Evolutionary conservation across 2,888 invertebrate genomes (phyloP), one percentile per base, ranked within the genome.

Genomic region (Calliopum simillimum): DNA sequence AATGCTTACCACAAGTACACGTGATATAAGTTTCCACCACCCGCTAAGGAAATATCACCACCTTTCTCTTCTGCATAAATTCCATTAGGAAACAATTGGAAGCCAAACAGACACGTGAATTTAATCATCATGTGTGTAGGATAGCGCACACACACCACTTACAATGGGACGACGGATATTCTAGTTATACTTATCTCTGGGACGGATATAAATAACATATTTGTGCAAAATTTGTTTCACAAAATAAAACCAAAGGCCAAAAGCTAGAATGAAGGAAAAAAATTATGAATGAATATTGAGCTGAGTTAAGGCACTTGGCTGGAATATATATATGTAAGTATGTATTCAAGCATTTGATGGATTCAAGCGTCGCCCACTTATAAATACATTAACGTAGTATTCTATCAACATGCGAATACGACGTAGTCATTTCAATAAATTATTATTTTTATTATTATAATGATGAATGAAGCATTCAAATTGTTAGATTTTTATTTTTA

Each of bases 171-270:
- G 53, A 62, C 69, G 76, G 71, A 70, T 70, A 67, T 71, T 51
- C 67, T 46, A 65, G 53, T 55, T 19, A 65, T 55, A 11, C 47
- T 61, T 63, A 67, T 69, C 69, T 72, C 71, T 71, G 70, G 62
- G n/a, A n/a, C 71, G 80, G 76, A 79, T 81, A 81, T 79, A 81
- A 78, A 82, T 81, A 80, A 77, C 79, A 78, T 74, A 71, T 76
- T 77, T 43, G 33, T 33, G 33, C 8, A 33, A 33, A 33, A 41
- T 14, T 68, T 53, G n/a, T 55, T 44, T 68, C 46, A 51, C 21
- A 23, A 61, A 69, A 53, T 5, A 46, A 61, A 13, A n/a, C 43
- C 43, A 23, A 68, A 41, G 33, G 47, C 21, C 13, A 47, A 23
- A 25, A 59, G 23, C 41, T 46, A 46, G 1, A 44, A 65, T 46